Evolutionary conservation across 2,888 invertebrate genomes (phyloP), one percentile per base, ranked within the genome.

Genomic region (Phanerotoma sp.): DNA sequence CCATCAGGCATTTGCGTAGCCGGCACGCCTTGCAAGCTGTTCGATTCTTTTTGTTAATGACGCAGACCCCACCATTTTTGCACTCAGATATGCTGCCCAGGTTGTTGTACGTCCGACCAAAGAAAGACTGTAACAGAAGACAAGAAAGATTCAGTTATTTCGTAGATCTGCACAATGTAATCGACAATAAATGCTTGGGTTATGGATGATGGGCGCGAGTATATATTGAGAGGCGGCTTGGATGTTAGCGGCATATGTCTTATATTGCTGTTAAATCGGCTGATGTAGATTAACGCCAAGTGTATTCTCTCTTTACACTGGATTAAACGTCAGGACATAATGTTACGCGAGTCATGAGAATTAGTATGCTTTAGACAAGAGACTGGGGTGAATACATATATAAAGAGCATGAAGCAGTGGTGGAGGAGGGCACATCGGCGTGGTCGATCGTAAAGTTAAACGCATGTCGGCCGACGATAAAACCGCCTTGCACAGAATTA

Each of bases 21-120:
- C 94, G 83, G 74, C 94, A 94, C 3, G 93, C 91, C 75, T 94
- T 94, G 80, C 94, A 94, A 2, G 93, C 91, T 4, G 93, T 94
- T 53, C 94, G 85, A 78, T 93, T 94, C 79, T 93, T 93, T 80
- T 93, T 93, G 79, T 93, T 93, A 75, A 94, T 93, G 67, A 92
- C 89, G 78, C 93, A 94, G 66, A 89, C 87, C 6, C 91, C 91
- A 73, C 91, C 93, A 81, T 93, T 93, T 79, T 93, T 94, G 83
- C 94, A 94, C 70, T 93, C 93, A 13, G 91, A 89, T 75, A 93
- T 90, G 59, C 91, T 91, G 49, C 88, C 85, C 64, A 91, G 81
- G 78, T 93, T 93, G 84, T 93, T 93, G 84, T 93, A 93, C 10
- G 93, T 92, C 64, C 93, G 83, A 28, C 93, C 93, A 77, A 94